Conservation (phyloP, 92 coral and sea anemone species). For the Siderastrea radians region DNA sequence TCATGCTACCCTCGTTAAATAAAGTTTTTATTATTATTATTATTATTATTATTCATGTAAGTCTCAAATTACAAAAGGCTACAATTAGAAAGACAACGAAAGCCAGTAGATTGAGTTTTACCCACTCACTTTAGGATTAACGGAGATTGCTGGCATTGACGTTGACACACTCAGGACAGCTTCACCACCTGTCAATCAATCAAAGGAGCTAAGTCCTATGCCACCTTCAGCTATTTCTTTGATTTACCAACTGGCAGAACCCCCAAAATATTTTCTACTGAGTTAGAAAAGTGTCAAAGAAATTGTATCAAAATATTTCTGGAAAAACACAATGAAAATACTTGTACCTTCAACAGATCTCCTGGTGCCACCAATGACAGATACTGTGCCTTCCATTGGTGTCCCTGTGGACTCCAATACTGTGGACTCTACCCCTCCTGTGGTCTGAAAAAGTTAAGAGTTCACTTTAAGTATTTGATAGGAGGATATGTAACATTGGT, state of each 20-base stretch:
- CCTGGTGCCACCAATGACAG: constrained; percentile 30
- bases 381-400: constrained; percentile 5
- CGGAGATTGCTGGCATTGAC: constrained; percentile 68
- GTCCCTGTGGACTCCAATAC: constrained; percentile 24
- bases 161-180: constrained; percentile 38
- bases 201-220: not conserved
- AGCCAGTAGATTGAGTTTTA: not conserved
- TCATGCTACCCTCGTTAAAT: no score
- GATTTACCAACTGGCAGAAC: no score
- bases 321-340: no score
- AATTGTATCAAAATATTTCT: not conserved
- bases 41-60: no score
- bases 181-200: constrained; percentile 24
- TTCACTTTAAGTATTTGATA: no score
- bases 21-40: no score
- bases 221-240: no score
- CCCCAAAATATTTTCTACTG: no score
- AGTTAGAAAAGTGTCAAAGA: not conserved
- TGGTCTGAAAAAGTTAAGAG: not conserved
- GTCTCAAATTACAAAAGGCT: no score
- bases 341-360: constrained; percentile 24
- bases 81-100: not conserved
- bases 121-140: constrained; percentile 81
- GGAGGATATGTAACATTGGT: no score
- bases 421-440: constrained; percentile 25